Base-by-base conservation (phyloP, 1,140 invertebrate species). In the Drosophila parvula region DNA sequence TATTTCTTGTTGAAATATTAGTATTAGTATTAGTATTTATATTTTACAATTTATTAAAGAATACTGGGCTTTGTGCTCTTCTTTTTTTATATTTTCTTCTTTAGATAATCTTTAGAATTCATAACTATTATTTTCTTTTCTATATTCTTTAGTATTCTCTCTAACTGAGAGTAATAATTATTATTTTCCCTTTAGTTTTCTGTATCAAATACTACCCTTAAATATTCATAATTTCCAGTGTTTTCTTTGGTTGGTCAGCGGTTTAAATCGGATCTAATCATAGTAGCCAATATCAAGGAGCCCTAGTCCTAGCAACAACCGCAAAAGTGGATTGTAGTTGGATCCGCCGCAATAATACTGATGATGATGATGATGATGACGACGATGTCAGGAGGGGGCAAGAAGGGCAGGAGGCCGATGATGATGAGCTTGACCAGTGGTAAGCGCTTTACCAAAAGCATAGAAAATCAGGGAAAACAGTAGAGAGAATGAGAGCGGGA, bases 381-480 rank as follows among this genome's bases (percentile, higher is more conserved):
- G 48, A 53, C 18, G 32, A 53, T 36, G 30, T n/a, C 7, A 5
- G 50, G 22, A 22, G 22, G 22, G 3, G 22, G 22, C 22, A 22
- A 22, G 22, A 3, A 2, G 32, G 50, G 50, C 50, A 22, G 16
- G 50, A 53, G 50, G 32, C 18, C 34, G 38, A 30, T 40, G 58
- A 74, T 74, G 78, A 78, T 81, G 62, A 81, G 79, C 79, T 76
- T 82, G 75, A 22, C 10, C 70, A 79, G 78, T 65, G 73, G 59
- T 86, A 85, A 85, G 82, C 79, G 75, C 74, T 81, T 85, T 79
- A 76, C 50, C 61, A 71, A 10, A 16, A 60, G 41, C 36, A 38
- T 28, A 22, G 34, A 36, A 8, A 16, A 38, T 22, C 27, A 32
- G 59, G 16, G 5, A 22, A 59, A 28, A 34, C 34, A 5, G 14